Evolutionary conservation across 2,113 vertebrate species (phyloP), one percentile per base, ranked within the genome.

Genomic region (Machaerirhynchus nigripectus): DNA sequence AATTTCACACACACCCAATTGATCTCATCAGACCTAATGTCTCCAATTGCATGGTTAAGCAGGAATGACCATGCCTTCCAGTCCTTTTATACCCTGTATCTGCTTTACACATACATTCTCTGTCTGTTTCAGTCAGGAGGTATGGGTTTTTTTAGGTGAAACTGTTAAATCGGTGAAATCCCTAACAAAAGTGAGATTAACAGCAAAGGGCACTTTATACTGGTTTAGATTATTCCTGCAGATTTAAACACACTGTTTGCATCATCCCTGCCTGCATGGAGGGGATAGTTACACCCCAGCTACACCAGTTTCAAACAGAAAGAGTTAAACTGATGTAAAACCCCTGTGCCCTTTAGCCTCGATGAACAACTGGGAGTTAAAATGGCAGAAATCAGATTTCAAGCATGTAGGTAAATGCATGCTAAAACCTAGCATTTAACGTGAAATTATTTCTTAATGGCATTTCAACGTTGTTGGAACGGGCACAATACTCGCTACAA

Each of bases 401-500:
- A 87, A 47, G 73, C 28, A 31, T 24, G 85, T 47, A 56, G 14
- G 50, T 42, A 59, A 84, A 61, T 5, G 24, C 75, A 37, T 31
- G 33, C 35, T 47, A 74, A 80, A 85, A 44, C 20, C 27, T 16
- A 47, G 35, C 63, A 31, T 61, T 92, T 80, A 52, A 33, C 52
- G 53, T 39, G 33, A 63, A 90, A 70, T 63, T n/a, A 79, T 84
- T 83, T 55, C 70, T 64, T 75, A 75, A 52, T 37, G 49, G 44
- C 68, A 57, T 71, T 55, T 65, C 31, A 59, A 21, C 19, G 5
- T 24, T 23, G 63, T 71, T n/a, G 63, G 52, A 42, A 57, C 27
- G 21, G 49, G 24, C 2, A 1, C 2, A 4, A 4, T 5, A 3
- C 24, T n/a, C 0, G 0, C 24, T 81, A 67, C 93, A 93, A 91